These are phyloP conservation scores for Scaptomyza hsui DNA, from an alignment of 1,140 invertebrate species.

Conservation along the genomic window DNA sequence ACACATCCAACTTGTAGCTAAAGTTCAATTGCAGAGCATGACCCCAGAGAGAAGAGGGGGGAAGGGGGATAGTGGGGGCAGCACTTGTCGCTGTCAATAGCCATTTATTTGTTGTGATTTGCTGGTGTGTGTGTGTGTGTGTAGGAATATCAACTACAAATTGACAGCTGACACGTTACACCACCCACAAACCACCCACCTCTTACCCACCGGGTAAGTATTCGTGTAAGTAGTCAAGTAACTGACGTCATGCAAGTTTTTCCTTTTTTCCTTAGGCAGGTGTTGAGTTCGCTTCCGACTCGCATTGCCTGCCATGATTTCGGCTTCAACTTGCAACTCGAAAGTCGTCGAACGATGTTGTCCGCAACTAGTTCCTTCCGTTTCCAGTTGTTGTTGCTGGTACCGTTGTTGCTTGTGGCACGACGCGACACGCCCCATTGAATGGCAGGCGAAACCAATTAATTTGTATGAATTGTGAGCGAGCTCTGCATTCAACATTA, in stretches of 20 bases:
- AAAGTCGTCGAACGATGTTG: constrained; percentile 58
- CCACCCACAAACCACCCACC: not conserved
- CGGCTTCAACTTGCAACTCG: constrained; percentile 30
- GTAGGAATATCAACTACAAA: constrained; percentile 69
- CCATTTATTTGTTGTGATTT: constrained; percentile 78
- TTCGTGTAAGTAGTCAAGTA: constrained; percentile 8
- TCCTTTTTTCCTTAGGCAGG: constrained; percentile 51
- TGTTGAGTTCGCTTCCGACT: constrained; percentile 71
- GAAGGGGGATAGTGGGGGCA: not conserved
- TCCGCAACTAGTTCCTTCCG: constrained; percentile 77
- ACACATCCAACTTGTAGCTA: constrained; percentile 9
- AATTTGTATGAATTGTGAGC: constrained; percentile 75
- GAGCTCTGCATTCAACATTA: constrained; percentile 69
- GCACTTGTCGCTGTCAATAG: constrained; percentile 78
- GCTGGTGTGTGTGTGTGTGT: constrained; percentile 42
- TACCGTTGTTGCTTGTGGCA: constrained; percentile 14
- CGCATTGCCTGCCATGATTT: constrained; percentile 62
- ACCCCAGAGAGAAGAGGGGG: constrained; percentile 13
- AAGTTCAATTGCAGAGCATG: constrained; percentile 62
- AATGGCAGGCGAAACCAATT: constrained; percentile 68
- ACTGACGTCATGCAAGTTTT: constrained; percentile 22
- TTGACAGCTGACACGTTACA: constrained; percentile 77
- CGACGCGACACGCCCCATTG: constrained; percentile 42
- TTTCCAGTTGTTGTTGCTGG: constrained; percentile 42
- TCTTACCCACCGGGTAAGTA: not conserved